Evolutionary conservation across 2,797 vertebrate species (phyloP).

Genomic region (Epinephelus coioides): DNA sequence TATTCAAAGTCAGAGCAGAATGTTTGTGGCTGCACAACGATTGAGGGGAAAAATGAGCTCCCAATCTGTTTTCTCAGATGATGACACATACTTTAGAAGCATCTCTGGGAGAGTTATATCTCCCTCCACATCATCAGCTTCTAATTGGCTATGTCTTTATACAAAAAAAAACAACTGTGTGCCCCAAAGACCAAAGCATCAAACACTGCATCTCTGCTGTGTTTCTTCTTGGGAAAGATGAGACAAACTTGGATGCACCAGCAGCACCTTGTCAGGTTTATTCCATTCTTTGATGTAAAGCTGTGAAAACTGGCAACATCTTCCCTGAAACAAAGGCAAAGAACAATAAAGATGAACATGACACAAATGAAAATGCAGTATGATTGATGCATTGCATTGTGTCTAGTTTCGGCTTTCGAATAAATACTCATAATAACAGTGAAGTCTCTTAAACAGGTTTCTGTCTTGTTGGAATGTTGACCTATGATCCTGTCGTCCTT

Average conservation of each 20-base stretch:
- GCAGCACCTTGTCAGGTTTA: conserved; percentile 46
- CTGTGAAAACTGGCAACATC: neutral
- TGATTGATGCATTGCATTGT: neutral
- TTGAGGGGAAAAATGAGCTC: conserved; percentile 28
- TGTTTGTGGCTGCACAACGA: conserved; percentile 27
- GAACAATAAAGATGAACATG: neutral
- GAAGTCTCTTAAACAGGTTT: too few species aligned
- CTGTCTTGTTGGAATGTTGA: too few species aligned
- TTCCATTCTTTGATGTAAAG: conserved; percentile 34
- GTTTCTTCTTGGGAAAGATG: conserved; percentile 26
- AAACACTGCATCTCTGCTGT: conserved; percentile 13
- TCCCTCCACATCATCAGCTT: conserved; percentile 37
- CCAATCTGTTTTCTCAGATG: conserved; percentile 45
- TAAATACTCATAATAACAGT: too few species aligned
- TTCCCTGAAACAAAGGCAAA: conserved; percentile 5
- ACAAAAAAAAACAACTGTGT: neutral
- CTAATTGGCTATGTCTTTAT: conserved; percentile 57
- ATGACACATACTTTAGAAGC: conserved; percentile 13
- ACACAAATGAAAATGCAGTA: neutral
- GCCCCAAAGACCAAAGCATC: conserved; percentile 37
- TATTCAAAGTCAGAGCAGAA: conserved; percentile 18
- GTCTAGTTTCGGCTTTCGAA: neutral
- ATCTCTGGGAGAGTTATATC: conserved; percentile 24
- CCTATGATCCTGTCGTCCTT: too few species aligned
- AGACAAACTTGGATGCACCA: conserved; percentile 27